These are phyloP conservation scores for Calosoma granatense DNA, from an alignment of 1,140 invertebrate species.

Conservation along the genomic window DNA sequence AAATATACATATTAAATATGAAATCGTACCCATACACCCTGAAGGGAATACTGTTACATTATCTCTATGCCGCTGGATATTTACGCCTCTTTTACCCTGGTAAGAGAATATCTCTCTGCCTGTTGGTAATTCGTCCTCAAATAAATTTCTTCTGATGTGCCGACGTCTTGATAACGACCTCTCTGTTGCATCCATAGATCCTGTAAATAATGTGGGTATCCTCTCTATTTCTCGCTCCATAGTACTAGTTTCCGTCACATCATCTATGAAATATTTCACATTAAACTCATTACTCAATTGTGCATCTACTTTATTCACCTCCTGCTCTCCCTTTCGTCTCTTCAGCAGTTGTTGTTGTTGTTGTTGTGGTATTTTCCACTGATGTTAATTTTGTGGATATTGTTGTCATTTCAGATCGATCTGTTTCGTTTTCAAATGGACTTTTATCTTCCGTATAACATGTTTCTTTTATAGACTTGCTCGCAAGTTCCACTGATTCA, in stretches of 20 bases:
- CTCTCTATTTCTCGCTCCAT: background rate
- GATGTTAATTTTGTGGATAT: too few relatives aligned
- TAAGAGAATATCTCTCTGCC: background rate
- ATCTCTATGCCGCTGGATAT: background rate
- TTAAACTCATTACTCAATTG: background rate
- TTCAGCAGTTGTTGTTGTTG: background rate
- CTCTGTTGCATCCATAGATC: background rate
- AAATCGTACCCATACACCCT: background rate
- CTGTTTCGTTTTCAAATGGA: too few relatives aligned
- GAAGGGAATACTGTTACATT: background rate
- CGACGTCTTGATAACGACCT: background rate
- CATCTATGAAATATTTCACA: background rate
- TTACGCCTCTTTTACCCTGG: background rate
- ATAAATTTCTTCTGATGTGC: background rate
- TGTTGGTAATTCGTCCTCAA: background rate
- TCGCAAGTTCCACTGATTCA: too few relatives aligned
- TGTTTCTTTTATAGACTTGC: too few relatives aligned
- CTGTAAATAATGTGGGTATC: background rate
- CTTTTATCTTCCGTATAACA: too few relatives aligned
- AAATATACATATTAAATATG: background rate
- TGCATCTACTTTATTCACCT: background rate
- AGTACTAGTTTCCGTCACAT: background rate
- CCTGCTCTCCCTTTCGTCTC: background rate
- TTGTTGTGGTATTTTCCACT: too few relatives aligned
- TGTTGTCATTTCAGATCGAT: too few relatives aligned